Conservation (phyloP, 2,888 invertebrate species). For the Heliconius charithonia region DNA sequence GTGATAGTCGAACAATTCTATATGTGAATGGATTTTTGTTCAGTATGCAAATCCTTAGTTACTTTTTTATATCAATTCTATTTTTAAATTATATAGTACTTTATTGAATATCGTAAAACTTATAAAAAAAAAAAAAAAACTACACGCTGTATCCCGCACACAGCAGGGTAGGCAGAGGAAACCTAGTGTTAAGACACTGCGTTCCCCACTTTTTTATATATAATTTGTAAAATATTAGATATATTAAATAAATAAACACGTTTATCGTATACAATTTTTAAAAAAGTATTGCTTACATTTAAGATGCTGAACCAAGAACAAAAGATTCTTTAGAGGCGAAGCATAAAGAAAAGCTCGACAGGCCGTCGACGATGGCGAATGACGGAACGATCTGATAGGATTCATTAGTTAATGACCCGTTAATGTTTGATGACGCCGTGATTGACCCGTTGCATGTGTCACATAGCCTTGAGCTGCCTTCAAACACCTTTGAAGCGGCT, state of each 20-base stretch:
- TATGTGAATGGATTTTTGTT: no score
- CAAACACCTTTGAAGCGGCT: conserved; percentile 37
- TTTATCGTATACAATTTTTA: not conserved
- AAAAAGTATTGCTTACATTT: not conserved
- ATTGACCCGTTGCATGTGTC: conserved; percentile 77
- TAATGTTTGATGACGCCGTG: conserved; percentile 81
- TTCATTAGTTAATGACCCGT: conserved; percentile 83
- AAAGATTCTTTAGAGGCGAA: conserved; percentile 64
- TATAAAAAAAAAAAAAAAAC: no score
- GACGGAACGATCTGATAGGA: conserved; percentile 81
- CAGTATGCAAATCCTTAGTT: no score
- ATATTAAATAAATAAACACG: not conserved
- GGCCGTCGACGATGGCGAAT: conserved; percentile 59
- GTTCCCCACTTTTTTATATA: no score
- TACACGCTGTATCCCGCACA: no score
- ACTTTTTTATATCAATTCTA: no score
- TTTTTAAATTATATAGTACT: no score
- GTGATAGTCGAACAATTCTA: no score
- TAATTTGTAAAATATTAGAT: no score
- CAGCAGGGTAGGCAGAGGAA: no score
- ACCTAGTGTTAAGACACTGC: no score
- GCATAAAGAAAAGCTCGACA: conserved; percentile 69
- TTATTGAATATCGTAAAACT: no score
- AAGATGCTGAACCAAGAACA: conserved; percentile 54
- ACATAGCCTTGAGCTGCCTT: conserved; percentile 59